Evolutionary conservation across 2,113 vertebrate species (phyloP).

Genomic region (Austrofundulus limnaeus): DNA sequence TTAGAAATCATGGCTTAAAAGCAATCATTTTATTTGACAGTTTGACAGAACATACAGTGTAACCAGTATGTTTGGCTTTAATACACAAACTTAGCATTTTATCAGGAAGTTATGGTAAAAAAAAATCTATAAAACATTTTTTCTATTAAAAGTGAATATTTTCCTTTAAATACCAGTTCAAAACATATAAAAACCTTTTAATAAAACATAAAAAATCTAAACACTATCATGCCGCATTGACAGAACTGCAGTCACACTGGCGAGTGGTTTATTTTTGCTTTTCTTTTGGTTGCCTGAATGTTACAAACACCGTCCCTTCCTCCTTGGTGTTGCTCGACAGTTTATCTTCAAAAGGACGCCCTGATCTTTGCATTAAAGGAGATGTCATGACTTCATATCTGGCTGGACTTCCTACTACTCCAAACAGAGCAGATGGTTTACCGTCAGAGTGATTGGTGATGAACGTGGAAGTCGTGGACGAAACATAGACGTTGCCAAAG

Average conservation of each 20-base stretch:
- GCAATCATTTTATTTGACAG: slow-evolving; percentile 46
- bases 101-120: slow-evolving; percentile 59
- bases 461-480: slow-evolving; percentile 82
- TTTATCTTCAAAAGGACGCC: slow-evolving; percentile 64
- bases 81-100: slow-evolving; percentile 48
- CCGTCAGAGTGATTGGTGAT: slow-evolving; percentile 84
- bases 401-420: slow-evolving; percentile 72
- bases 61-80: slow-evolving; percentile 43
- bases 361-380: slow-evolving; percentile 70
- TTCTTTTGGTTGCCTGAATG: slow-evolving; percentile 79
- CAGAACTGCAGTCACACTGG: slow-evolving; percentile 10
- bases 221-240: slow-evolving; percentile 21
- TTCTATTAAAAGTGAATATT: slow-evolving; percentile 46
- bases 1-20: slow-evolving; percentile 39
- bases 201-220: slow-evolving; percentile 44
- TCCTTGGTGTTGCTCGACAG: slow-evolving; percentile 70
- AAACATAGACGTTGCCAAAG: slow-evolving; percentile 85
- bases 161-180: slow-evolving; percentile 32
- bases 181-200: slow-evolving; percentile 42
- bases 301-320: slow-evolving; percentile 79
- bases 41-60: slow-evolving; percentile 41
- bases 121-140: slow-evolving; percentile 63
- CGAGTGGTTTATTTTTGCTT: slow-evolving; percentile 48
- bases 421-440: slow-evolving; percentile 66
- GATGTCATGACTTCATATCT: slow-evolving; percentile 77